phyloP scores from a whole-genome alignment of 2,113 vertebrate genomes.

The Stigmatopora argus region DNA sequence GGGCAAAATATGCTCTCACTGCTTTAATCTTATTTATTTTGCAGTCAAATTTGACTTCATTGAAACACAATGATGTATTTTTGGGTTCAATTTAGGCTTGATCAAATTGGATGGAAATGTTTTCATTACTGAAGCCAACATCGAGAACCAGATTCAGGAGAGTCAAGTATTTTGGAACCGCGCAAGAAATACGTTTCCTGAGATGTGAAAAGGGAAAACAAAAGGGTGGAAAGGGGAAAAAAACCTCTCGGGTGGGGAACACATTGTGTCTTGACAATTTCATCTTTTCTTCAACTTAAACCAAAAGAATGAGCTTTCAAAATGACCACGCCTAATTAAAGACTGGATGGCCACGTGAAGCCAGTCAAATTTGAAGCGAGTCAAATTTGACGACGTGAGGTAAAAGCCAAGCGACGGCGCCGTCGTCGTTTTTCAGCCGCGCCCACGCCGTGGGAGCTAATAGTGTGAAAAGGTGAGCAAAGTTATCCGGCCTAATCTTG shows the following conservation, averaged over 20 bases:
- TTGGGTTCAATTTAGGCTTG: background rate
- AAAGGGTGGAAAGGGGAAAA: no score
- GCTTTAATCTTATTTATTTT: background rate
- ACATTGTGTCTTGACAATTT: no score
- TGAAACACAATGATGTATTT: background rate
- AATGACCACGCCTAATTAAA: background rate
- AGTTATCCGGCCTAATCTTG: conserved; percentile 55
- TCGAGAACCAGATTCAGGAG: background rate
- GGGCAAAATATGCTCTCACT: no score
- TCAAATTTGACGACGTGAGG: background rate
- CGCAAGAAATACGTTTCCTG: no score
- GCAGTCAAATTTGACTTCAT: background rate
- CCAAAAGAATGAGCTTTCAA: no score
- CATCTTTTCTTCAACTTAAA: no score
- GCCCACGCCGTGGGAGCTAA: conserved; percentile 8
- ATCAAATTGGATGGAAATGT: background rate
- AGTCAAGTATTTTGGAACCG: no score
- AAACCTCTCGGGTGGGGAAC: no score
- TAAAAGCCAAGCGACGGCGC: background rate
- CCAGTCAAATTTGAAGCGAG: background rate
- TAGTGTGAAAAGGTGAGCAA: conserved; percentile 39
- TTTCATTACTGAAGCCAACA: background rate
- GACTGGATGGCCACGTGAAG: background rate
- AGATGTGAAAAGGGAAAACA: no score
- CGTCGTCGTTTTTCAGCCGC: background rate